Evolutionary conservation across 2,888 invertebrate genomes (phyloP).

Genomic region (Ellobium chinense): DNA sequence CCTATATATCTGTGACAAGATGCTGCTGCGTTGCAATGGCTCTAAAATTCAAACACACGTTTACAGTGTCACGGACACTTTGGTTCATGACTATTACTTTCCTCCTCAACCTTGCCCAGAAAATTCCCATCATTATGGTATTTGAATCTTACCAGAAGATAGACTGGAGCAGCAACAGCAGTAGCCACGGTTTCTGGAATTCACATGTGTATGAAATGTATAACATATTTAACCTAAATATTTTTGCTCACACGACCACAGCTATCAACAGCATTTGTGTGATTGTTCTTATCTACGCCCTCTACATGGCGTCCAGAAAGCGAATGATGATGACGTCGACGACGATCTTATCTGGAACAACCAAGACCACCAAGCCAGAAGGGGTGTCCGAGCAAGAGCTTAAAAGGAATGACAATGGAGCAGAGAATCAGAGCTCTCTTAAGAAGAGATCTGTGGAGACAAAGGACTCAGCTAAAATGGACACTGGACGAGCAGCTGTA

Average conservation of each 20-base stretch:
- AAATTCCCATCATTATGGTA: background rate
- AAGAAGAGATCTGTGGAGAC: background rate
- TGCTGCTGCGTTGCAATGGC: background rate
- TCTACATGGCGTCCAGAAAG: background rate
- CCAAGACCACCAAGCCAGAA: background rate
- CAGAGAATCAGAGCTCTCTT: background rate
- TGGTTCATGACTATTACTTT: background rate
- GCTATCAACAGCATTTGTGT: background rate
- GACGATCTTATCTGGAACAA: background rate
- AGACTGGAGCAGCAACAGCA: too few relatives aligned
- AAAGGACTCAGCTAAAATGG: background rate
- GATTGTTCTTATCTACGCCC: background rate
- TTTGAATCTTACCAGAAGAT: too few relatives aligned
- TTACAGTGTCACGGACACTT: background rate
- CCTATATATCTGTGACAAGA: background rate
- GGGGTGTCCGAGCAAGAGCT: background rate
- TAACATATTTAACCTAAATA: background rate
- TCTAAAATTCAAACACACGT: background rate
- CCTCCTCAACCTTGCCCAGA: background rate
- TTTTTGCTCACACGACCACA: background rate
- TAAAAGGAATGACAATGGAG: background rate
- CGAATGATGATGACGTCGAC: background rate
- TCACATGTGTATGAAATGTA: too few relatives aligned
- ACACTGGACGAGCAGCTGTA: background rate
- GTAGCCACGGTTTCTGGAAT: too few relatives aligned